Evolutionary conservation across 2,797 vertebrate genomes (phyloP), one percentile per base, ranked within the genome.

Genomic region (Adrianichthys oophorus): DNA sequence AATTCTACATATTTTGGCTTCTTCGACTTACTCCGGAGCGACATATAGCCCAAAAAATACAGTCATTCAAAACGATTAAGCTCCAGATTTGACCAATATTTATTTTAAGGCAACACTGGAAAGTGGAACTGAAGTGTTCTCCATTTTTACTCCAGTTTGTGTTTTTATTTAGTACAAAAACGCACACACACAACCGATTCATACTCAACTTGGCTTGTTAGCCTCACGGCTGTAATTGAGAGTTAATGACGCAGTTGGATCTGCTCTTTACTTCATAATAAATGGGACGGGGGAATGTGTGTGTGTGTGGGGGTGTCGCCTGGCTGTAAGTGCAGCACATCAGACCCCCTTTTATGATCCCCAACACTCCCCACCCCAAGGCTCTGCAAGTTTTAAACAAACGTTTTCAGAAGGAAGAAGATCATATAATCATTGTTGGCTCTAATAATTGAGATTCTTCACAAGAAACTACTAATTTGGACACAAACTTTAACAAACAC

Each of bases 161-260:
- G 70, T 56, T 71, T 74, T 52, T 65, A 69, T 52, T 61, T 56
- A 61, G 21, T 54, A 56, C 41, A 63, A 41, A 56, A 49, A 61
- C 54, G 63, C 50, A 51, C 54, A 56, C 53, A 56, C 51, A 59
- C 57, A 57, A 45, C 65, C 41, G 62, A 68, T 60, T 50, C 67
- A 37, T 37, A 79, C 71, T 69, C 70, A 63, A 63, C 59, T 53
- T 44, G 59, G 82, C 83, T 86, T 85, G 83, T 80, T 73, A 74
- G 83, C 80, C 81, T 89, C 85, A 86, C 7, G 83, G 85, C 80
- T 85, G 87, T 88, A 66, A 60, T 88, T 44, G 83, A 89, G 75
- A 91, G 78, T 68, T 60, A 87, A 83, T 24, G 59, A 87, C 74
- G 90, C 90, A 92, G 87, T 91, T 87, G 83, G 88, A 84, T 87